These are phyloP conservation scores for Anastatus disparis DNA, from an alignment of 1,140 invertebrate genomes.

Conservation along the genomic window DNA sequence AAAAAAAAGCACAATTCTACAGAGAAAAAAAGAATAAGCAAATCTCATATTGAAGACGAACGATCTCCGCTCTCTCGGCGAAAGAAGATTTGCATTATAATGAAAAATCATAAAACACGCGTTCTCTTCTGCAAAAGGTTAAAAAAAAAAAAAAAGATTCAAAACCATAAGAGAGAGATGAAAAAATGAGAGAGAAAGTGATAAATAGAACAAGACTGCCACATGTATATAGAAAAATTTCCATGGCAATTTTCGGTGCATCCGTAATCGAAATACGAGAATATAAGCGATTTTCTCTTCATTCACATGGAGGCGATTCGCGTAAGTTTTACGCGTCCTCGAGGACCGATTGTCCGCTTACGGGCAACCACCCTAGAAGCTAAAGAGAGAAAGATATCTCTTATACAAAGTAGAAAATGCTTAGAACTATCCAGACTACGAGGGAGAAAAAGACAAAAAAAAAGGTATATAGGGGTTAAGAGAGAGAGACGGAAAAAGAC, in stretches of 20 bases:
- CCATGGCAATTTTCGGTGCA: constrained; percentile 36
- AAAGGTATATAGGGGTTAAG: constrained; percentile 3
- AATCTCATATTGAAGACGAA: constrained; percentile 23
- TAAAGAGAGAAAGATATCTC: background rate
- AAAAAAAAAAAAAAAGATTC: background rate
- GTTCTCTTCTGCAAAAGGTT: too few relatives aligned
- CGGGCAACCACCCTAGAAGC: constrained; percentile 30
- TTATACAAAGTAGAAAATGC: too few relatives aligned
- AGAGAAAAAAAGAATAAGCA: constrained; percentile 17
- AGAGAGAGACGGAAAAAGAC: constrained; percentile 4
- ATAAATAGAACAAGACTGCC: background rate
- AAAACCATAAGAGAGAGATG: background rate
- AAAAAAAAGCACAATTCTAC: background rate
- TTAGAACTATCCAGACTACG: too few relatives aligned
- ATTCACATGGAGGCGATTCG: constrained; percentile 47
- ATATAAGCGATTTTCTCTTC: constrained; percentile 43
- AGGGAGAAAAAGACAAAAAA: background rate
- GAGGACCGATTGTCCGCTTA: constrained; percentile 57
- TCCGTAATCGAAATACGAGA: constrained; percentile 41
- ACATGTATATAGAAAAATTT: constrained; percentile 13
- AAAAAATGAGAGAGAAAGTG: background rate
- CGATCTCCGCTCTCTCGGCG: background rate
- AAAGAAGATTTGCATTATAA: constrained; percentile 39
- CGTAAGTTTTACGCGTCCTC: constrained; percentile 57
- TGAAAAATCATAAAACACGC: constrained; percentile 34